phyloP scores from a whole-genome alignment of 2,888 invertebrate species.

The Stenotaenia linearis region DNA sequence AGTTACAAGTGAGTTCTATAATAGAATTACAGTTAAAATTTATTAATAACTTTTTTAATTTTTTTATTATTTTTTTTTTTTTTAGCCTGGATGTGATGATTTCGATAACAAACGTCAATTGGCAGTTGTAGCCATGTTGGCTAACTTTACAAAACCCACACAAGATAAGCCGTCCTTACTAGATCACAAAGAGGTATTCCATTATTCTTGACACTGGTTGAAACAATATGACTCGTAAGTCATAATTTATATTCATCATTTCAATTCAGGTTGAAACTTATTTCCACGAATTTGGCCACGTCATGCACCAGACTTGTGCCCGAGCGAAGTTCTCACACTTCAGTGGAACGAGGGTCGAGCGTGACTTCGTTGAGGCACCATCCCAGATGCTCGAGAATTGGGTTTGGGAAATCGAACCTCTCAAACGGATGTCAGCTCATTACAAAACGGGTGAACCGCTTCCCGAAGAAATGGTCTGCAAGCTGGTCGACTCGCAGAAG shows the following conservation, averaged over 20 bases:
- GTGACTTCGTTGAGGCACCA: constrained; percentile 54
- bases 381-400: constrained; percentile 55
- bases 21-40: too few species aligned
- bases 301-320: constrained; percentile 53
- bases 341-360: constrained; percentile 51
- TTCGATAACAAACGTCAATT: constrained; percentile 45
- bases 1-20: constrained; percentile 46
- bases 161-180: constrained; percentile 50
- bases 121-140: constrained; percentile 51
- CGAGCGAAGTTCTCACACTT: constrained; percentile 48
- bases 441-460: constrained; percentile 45
- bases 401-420: constrained; percentile 52
- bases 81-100: constrained; percentile 44
- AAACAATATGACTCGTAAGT: too few species aligned
- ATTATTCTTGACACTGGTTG: too few species aligned
- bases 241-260: too few species aligned
- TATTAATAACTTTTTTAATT: background rate
- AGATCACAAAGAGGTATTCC: constrained; percentile 52
- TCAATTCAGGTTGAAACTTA: constrained; percentile 50
- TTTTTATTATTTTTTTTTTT: constrained; percentile 40
- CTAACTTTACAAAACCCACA: constrained; percentile 52
- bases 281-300: constrained; percentile 55
- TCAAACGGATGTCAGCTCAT: constrained; percentile 50
- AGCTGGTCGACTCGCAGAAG: constrained; percentile 47
- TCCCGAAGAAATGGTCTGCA: constrained; percentile 48